These are phyloP conservation scores for Loripinus fragilis DNA, from an alignment of 2,888 invertebrate species.

Conservation along the genomic window DNA sequence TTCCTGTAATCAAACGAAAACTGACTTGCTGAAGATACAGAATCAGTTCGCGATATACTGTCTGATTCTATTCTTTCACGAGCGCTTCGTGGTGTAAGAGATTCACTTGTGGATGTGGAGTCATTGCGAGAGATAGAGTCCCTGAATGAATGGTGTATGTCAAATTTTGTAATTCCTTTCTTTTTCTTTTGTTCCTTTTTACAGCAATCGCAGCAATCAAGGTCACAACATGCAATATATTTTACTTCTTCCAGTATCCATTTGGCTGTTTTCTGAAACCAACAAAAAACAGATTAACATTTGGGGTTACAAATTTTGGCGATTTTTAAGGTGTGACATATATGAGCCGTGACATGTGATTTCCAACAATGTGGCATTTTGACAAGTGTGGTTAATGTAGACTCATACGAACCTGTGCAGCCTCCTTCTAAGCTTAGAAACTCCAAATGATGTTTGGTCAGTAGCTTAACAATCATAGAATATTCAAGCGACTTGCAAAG, in stretches of 20 bases:
- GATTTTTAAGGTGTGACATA: no score
- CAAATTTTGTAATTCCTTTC: constrained; percentile 72
- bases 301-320: no score
- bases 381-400: no score
- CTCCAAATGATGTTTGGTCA: no score
- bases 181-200: constrained; percentile 51
- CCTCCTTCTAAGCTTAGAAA: no score
- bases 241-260: constrained; percentile 68
- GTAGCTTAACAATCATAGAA: no score
- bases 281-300: no score
- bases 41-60: constrained; percentile 76
- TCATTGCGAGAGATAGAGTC: constrained; percentile 72
- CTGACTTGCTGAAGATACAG: constrained; percentile 72
- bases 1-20: constrained; percentile 67
- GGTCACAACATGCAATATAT: constrained; percentile 65
- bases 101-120: constrained; percentile 73
- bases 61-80: constrained; percentile 79
- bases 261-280: constrained; percentile 62
- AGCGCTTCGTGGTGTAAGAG: constrained; percentile 63
- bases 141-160: constrained; percentile 79
- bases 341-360: no score
- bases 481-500: no score
- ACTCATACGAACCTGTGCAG: no score
- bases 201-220: constrained; percentile 75
- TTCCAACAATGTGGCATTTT: no score